These are phyloP conservation scores for Melolontha melolontha DNA, from an alignment of 2,888 invertebrate genomes.

Conservation along the genomic window DNA sequence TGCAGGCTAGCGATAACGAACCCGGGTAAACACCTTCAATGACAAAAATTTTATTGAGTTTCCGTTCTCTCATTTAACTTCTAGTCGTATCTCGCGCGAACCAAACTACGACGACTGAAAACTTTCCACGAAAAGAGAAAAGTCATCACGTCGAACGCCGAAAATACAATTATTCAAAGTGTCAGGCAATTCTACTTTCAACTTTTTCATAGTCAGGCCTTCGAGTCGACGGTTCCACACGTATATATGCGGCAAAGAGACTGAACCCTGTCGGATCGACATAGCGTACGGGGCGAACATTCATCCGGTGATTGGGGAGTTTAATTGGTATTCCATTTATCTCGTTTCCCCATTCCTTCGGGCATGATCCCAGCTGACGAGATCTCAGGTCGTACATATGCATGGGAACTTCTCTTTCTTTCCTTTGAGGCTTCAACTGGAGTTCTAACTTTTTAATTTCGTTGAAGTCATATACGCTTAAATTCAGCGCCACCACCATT, in stretches of 20 bases:
- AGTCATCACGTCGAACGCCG: constrained; percentile 43
- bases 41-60: constrained; percentile 34
- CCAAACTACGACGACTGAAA: constrained; percentile 18
- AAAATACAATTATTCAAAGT: constrained; percentile 54
- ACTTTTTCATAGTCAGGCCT: constrained; percentile 48
- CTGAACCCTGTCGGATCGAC: constrained; percentile 36
- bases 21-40: constrained; percentile 23
- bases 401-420: constrained; percentile 30
- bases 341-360: constrained; percentile 44
- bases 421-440: too few species aligned
- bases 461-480: too few species aligned
- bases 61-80: constrained; percentile 37
- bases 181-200: constrained; percentile 48
- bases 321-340: constrained; percentile 55
- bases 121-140: constrained; percentile 36
- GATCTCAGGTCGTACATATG: constrained; percentile 48
- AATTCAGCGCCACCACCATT: too few species aligned
- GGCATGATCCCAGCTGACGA: constrained; percentile 45
- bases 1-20: constrained; percentile 23
- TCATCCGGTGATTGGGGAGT: constrained; percentile 46
- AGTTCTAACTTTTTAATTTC: too few species aligned
- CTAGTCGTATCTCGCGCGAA: constrained; percentile 22
- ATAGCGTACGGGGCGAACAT: constrained; percentile 11
- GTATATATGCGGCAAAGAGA: constrained; percentile 8
- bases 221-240: constrained; percentile 9